A percentile compares a stretch with the other conserved stretches of the same genome.
Conservation (phyloP, 2,113 vertebrate species). For the Chiloscyllium plagiosum region DNA sequence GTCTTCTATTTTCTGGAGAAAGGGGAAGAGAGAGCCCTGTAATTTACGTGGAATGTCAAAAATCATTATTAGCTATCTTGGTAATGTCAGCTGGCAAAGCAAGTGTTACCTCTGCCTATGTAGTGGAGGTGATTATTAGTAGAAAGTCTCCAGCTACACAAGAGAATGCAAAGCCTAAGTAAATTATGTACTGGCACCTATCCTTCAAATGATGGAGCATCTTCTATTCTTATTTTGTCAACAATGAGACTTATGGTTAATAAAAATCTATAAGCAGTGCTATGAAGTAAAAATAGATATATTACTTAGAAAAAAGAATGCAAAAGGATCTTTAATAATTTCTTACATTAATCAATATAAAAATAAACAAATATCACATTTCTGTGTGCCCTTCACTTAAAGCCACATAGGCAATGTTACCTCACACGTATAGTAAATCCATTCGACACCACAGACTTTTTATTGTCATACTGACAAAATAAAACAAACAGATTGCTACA, state of each 20-base stretch:
- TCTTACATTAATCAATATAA: constrained; percentile 10
- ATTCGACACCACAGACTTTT: constrained; percentile 20
- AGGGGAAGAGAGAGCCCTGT: constrained; percentile 53
- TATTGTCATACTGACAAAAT: constrained; percentile 32
- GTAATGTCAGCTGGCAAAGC: constrained; percentile 61
- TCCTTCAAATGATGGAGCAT: constrained; percentile 60
- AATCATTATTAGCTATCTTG: constrained; percentile 64
- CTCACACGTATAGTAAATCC: constrained; percentile 3
- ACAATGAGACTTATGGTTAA: constrained; percentile 13
- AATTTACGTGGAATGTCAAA: constrained; percentile 71
- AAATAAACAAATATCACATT: background rate
- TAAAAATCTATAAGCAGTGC: background rate
- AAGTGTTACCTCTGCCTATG: constrained; percentile 43
- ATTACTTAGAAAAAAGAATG: background rate
- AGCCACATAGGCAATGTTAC: background rate
- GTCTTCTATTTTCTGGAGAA: constrained; percentile 77
- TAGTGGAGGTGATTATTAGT: constrained; percentile 49
- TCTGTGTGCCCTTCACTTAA: background rate
- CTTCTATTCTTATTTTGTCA: constrained; percentile 61
- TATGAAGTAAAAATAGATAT: background rate
- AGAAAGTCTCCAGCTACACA: constrained; percentile 42
- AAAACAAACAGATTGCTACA: constrained; percentile 33
- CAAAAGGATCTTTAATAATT: background rate
- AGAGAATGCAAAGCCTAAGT: constrained; percentile 52
- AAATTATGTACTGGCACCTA: constrained; percentile 63